A percentile compares a stretch with the other conserved stretches of the same genome.
phyloP scores from a whole-genome alignment of 2,888 invertebrate genomes.

The Lissocephala sabroskyi region DNA sequence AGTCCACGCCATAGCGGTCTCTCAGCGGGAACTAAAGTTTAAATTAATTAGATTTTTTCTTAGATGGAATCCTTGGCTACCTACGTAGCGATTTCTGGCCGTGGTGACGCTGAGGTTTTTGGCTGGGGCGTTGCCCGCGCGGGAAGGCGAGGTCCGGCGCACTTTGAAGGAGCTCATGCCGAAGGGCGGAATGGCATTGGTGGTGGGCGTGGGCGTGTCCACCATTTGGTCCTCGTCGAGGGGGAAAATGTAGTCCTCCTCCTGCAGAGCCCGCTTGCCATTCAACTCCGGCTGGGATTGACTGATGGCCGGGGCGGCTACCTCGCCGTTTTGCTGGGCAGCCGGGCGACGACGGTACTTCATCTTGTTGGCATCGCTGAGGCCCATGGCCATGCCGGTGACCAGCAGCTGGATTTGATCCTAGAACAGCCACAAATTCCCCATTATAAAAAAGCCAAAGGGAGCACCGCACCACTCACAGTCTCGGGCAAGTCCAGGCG shows the following conservation, averaged over 20 bases:
- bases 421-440: conserved; percentile 60
- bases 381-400: conserved; percentile 85
- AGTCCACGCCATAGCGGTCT: conserved; percentile 78
- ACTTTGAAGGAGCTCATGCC: conserved; percentile 72
- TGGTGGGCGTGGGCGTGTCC: conserved; percentile 62
- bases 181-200: conserved; percentile 55
- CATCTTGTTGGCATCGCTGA: conserved; percentile 77
- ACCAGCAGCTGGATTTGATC: conserved; percentile 80
- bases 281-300: conserved; percentile 42
- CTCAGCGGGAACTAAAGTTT: conserved; percentile 45
- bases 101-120: conserved; percentile 9
- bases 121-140: conserved; percentile 48
- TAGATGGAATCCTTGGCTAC: neutral
- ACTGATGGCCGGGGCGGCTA: conserved; percentile 7
- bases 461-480: conserved; percentile 66
- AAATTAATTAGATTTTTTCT: neutral
- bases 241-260: conserved; percentile 88
- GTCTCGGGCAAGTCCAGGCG: conserved; percentile 90
- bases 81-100: conserved; percentile 46
- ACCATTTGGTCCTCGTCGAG: conserved; percentile 83
- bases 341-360: conserved; percentile 72
- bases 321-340: conserved; percentile 36
- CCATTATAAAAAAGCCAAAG: neutral
- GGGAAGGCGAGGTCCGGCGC: conserved; percentile 75
- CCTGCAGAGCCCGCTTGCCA: conserved; percentile 70